phyloP scores from a whole-genome alignment of 2,797 vertebrate genomes.

The Remorina albescens region DNA sequence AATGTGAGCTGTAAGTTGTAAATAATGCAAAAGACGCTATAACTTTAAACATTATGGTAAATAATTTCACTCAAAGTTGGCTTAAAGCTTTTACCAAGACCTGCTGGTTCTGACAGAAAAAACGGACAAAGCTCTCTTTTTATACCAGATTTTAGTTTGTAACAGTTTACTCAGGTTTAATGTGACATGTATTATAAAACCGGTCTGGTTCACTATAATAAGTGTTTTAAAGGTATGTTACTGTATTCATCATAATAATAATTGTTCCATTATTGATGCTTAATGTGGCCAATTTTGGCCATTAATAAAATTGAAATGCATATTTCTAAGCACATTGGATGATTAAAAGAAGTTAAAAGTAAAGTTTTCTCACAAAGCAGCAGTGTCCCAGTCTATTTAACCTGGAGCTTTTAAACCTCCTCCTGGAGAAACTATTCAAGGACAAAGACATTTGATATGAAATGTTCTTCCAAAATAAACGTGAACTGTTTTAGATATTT shows the following conservation, averaged over 20 bases:
- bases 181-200: neutral
- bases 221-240: neutral
- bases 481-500: slow-evolving; percentile 33
- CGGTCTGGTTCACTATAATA: neutral
- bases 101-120: neutral
- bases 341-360: too few species aligned
- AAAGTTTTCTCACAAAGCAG: neutral
- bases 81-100: too few species aligned
- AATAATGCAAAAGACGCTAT: neutral
- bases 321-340: neutral
- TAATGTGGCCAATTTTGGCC: neutral
- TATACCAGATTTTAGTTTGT: neutral
- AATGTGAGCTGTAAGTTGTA: too few species aligned
- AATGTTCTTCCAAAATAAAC: slow-evolving; percentile 24
- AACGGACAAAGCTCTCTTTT: neutral
- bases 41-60: too few species aligned
- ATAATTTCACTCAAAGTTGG: too few species aligned
- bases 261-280: neutral
- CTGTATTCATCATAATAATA: neutral
- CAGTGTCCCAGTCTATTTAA: neutral
- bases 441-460: slow-evolving; percentile 26
- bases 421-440: neutral
- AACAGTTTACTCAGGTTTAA: too few species aligned
- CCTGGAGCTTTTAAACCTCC: neutral
- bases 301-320: neutral